These are phyloP conservation scores for Ophiodon elongatus DNA, from an alignment of 2,113 vertebrate genomes.

Conservation along the genomic window DNA sequence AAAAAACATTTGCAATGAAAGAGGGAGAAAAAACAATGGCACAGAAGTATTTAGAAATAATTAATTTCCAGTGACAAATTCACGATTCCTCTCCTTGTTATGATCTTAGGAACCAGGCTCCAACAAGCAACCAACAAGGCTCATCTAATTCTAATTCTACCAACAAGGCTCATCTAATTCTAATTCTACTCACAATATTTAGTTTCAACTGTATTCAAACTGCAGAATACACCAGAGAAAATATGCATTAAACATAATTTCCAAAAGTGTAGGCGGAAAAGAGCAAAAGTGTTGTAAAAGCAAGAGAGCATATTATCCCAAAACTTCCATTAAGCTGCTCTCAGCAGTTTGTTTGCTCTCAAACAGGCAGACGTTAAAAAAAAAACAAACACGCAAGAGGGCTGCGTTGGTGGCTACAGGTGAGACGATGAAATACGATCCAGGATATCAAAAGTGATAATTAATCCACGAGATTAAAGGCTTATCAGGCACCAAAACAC, in stretches of 20 bases:
- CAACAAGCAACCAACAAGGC: no score
- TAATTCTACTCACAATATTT: no score
- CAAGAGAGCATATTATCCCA: neutral
- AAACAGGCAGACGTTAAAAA: neutral
- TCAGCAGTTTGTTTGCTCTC: neutral
- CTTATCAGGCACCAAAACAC: neutral
- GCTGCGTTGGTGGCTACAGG: neutral
- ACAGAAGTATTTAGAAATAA: no score
- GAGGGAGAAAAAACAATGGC: no score
- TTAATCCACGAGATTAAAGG: neutral
- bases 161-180: no score
- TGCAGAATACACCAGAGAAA: neutral
- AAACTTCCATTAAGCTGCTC: slow-evolving; percentile 1
- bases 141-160: no score
- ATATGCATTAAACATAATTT: neutral
- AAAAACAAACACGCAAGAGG: neutral
- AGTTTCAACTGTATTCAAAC: no score
- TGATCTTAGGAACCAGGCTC: no score
- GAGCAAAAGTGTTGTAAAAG: neutral
- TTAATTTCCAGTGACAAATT: no score
- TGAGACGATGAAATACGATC: neutral
- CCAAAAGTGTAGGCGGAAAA: slow-evolving; percentile 4
- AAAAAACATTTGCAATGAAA: no score
- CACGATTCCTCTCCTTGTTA: no score
- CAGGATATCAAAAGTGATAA: neutral